Percentiles rank a stretch among this genome's conserved stretches.
Evolutionary conservation across 2,797 vertebrate genomes (phyloP).

Genomic region (Chloroceryle amazona): DNA sequence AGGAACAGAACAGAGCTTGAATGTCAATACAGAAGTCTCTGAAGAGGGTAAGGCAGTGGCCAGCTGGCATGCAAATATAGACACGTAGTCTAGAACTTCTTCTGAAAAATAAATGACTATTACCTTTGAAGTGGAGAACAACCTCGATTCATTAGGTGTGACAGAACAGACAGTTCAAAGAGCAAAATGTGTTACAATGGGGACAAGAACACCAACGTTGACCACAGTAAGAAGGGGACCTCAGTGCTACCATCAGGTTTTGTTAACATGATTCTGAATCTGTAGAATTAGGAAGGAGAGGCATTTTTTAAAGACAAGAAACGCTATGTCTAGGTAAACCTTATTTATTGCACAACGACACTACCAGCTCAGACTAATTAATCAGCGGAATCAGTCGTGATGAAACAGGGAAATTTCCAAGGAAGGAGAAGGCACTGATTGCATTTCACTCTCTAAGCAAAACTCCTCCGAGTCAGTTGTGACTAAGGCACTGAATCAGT

Average conservation of each 20-base stretch:
- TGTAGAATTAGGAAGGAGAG: background rate
- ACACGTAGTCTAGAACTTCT: background rate
- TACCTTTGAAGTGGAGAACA: background rate
- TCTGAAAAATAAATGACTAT: background rate
- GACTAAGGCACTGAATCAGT: conserved; percentile 65
- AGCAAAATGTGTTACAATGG: background rate
- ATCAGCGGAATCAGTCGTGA: conserved; percentile 32
- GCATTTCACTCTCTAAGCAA: conserved; percentile 37
- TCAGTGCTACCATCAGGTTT: background rate
- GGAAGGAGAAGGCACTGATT: background rate
- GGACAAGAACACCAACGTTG: background rate
- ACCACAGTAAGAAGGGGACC: background rate
- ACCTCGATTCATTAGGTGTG: background rate
- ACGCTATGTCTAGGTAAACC: background rate
- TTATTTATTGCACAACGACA: background rate
- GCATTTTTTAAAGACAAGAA: background rate
- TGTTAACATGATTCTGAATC: background rate
- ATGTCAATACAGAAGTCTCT: background rate
- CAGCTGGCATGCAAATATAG: background rate
- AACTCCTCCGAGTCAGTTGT: conserved; percentile 53
- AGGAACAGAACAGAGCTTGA: background rate
- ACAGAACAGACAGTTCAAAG: background rate
- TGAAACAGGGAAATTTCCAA: conserved; percentile 41
- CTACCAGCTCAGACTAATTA: conserved; percentile 19
- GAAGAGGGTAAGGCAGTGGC: background rate